These are phyloP conservation scores for Mythimna ferrago DNA, from an alignment of 2,888 invertebrate species.

Conservation along the genomic window DNA sequence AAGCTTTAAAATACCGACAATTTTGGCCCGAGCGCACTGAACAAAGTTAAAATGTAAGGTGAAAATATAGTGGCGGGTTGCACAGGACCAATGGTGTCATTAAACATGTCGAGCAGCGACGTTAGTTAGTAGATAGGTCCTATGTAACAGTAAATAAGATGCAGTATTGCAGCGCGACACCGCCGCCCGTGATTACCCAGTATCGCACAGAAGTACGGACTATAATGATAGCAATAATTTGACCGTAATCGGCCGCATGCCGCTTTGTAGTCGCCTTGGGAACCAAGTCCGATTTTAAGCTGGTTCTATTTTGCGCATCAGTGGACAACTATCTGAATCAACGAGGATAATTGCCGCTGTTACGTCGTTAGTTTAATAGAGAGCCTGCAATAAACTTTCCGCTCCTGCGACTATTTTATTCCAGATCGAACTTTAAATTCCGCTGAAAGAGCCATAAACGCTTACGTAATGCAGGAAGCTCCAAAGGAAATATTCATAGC, in stretches of 20 bases:
- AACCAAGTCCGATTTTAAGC: conserved; percentile 86
- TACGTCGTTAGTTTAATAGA: conserved; percentile 77
- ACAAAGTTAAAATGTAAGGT: conserved; percentile 55
- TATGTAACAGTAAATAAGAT: conserved; percentile 73
- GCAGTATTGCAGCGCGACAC: conserved; percentile 77
- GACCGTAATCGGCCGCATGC: conserved; percentile 87
- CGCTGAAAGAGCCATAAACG: conserved; percentile 42
- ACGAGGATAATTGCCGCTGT: conserved; percentile 81
- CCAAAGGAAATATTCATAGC: conserved; percentile 59
- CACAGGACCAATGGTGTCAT: conserved; percentile 55
- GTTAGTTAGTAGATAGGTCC: conserved; percentile 60
- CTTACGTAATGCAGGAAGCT: conserved; percentile 36
- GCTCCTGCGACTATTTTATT: conserved; percentile 54
- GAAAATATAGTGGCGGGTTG: conserved; percentile 53
- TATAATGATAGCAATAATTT: conserved; percentile 89
- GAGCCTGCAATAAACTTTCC: conserved; percentile 67
- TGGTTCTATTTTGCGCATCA: conserved; percentile 86
- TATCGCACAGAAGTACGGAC: conserved; percentile 77
- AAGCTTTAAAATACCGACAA: conserved; percentile 37
- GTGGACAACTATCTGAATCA: conserved; percentile 86
- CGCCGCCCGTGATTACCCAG: conserved; percentile 79
- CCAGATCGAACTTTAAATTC: conserved; percentile 53
- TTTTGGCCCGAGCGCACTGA: conserved; percentile 31
- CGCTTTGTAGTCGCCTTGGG: conserved; percentile 88
- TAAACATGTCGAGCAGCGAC: conserved; percentile 51